These are phyloP conservation scores for Ardeotis arabs DNA, from an alignment of 2,113 vertebrate species.

Conservation along the genomic window DNA sequence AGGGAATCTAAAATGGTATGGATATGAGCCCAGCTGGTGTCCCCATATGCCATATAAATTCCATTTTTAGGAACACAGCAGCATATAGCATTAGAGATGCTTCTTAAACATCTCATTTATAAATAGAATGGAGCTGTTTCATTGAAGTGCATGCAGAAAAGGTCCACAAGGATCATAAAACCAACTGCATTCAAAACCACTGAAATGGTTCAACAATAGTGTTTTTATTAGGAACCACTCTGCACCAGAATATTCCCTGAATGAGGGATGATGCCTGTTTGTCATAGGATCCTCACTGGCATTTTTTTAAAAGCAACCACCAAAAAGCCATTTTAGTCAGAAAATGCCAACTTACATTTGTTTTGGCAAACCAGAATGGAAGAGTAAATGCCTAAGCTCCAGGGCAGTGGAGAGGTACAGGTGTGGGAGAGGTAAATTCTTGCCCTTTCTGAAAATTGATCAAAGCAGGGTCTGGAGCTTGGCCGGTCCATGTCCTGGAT, in stretches of 20 bases:
- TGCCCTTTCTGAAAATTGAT: not conserved
- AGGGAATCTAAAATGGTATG: conserved; percentile 39
- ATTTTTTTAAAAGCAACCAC: not conserved
- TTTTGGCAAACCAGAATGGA: not conserved
- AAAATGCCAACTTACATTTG: not conserved
- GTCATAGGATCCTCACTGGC: not conserved
- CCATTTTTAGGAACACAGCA: conserved; percentile 56
- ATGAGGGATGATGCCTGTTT: not conserved
- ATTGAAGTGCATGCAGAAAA: not conserved
- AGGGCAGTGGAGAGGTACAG: not conserved
- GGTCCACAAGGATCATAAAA: conserved; percentile 5
- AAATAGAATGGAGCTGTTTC: conserved; percentile 1
- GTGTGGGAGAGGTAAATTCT: not conserved
- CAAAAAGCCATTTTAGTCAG: not conserved
- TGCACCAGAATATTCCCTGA: not conserved
- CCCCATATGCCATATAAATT: conserved; percentile 61
- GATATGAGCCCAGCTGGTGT: conserved; percentile 67
- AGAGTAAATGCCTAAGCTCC: not conserved
- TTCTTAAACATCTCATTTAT: conserved; percentile 35
- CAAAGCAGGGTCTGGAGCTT: not conserved
- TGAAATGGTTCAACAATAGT: not conserved
- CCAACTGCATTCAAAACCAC: not conserved
- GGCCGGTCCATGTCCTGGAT: not conserved
- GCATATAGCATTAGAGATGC: not conserved
- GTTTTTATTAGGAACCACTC: not conserved